A percentile compares a stretch with the other conserved stretches of the same genome.
phyloP scores from a whole-genome alignment of 2,888 invertebrate species.

The Oscheius sp. region DNA sequence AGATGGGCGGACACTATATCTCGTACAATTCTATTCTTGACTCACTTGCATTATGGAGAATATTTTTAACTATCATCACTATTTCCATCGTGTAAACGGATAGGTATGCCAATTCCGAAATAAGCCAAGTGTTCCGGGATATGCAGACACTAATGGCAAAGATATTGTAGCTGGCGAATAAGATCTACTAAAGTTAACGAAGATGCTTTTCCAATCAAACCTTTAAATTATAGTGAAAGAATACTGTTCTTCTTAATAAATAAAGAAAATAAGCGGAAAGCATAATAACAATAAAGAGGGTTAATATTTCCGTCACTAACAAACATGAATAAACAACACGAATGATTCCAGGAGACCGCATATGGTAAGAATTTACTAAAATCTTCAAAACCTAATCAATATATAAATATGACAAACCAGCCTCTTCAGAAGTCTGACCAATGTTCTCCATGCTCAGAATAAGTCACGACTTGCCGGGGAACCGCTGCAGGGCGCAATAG shows the following conservation, averaged over 20 bases:
- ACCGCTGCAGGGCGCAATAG: too few species aligned
- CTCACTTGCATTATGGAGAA: neutral
- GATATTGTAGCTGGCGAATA: conserved; percentile 2
- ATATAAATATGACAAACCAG: neutral
- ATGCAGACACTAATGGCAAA: neutral
- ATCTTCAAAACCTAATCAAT: too few species aligned
- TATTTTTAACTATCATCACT: conserved; percentile 7
- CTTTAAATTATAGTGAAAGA: conserved; percentile 25
- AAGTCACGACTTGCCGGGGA: too few species aligned
- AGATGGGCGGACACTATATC: conserved; percentile 13
- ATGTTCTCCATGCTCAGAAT: too few species aligned
- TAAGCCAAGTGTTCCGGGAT: neutral
- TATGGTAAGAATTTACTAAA: conserved; percentile 4
- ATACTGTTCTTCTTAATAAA: conserved; percentile 7
- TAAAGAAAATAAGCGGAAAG: neutral
- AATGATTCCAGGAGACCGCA: neutral
- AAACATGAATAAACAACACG: neutral
- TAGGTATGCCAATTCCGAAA: neutral
- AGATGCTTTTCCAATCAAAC: neutral
- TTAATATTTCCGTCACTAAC: neutral
- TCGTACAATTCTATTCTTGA: neutral
- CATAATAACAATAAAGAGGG: neutral
- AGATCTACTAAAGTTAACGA: neutral
- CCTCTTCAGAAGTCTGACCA: too few species aligned
- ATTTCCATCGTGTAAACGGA: neutral